Base-by-base conservation (phyloP, 2,888 invertebrate genomes). In the Alviniconcha strummeri region DNA sequence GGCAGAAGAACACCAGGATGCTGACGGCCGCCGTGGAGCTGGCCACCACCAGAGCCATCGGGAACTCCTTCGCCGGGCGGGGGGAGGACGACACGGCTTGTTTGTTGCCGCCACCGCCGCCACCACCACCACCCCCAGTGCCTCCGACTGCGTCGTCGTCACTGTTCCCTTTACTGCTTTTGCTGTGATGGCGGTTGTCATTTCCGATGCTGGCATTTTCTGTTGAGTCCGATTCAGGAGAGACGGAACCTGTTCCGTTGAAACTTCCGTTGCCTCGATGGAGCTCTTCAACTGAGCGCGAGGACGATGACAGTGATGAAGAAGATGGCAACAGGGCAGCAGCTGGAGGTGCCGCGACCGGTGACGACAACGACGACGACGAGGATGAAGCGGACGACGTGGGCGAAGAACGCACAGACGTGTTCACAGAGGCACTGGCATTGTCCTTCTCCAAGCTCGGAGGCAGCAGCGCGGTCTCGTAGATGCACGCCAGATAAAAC, bases 1-100 rank as follows among this genome's bases (percentile, higher is more conserved):
- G 83, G 83, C 90, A 90, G 57, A 91, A 90, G 77, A 91, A 91
- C 64, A 91, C 88, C 60, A 91, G 86, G 56, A 91, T 90, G 69
- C 87, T 84, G n/a, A 91, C 88, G 3, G 91, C 91, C 5, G 90
- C 91, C 0, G 90, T 89, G 3, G 91, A 89, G 83, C 90, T 90
- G 5, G 91, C 91, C 6, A 91, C 89, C 17, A 91, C 87, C 8
- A 91, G 87, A 0, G 91, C 89, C 19, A 90, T 80, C 15, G 91
- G 91, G 8, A 90, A 86, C 55, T 89, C 88, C 72, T 85, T 57
- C 17, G 74, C 55, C 36, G 36, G 17, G 54, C 52, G 83, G 17
- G 57, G 54, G 15, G 78, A 64, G 55, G 67, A 57, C 56, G 56
- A 67, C 15, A 67, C 71, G n/a, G 67, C n/a, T 13, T 78, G 36